A percentile compares a stretch with the other conserved stretches of the same genome.
Conservation (phyloP, 2,113 vertebrate species). For the Tragelaphus scriptus region DNA sequence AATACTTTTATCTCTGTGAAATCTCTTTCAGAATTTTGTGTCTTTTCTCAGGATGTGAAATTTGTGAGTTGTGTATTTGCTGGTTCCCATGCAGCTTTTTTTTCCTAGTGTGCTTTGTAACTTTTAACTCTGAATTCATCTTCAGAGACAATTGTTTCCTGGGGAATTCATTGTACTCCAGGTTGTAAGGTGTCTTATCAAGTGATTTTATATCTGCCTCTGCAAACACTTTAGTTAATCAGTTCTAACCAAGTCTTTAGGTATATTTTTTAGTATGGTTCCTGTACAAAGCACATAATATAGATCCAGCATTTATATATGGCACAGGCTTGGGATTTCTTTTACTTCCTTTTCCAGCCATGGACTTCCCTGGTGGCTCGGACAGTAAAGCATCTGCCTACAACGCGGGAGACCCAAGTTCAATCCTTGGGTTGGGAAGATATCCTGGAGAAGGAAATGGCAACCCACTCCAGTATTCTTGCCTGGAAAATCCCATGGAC, state of each 20-base stretch:
- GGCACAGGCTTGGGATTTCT: neutral
- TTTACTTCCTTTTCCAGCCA: neutral
- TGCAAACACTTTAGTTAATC: neutral
- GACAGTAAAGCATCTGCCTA: too few species aligned
- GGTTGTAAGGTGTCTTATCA: neutral
- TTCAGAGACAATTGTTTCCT: neutral
- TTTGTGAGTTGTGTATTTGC: neutral
- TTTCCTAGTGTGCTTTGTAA: neutral
- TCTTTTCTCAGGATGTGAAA: neutral
- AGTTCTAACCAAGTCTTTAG: neutral
- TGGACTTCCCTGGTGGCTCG: too few species aligned
- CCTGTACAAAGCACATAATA: neutral
- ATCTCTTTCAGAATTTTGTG: neutral
- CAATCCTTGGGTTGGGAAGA: too few species aligned
- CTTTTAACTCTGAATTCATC: neutral
- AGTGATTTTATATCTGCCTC: neutral
- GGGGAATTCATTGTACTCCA: neutral
- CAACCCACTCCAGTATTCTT: too few species aligned
- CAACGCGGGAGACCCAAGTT: too few species aligned
- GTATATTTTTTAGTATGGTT: neutral
- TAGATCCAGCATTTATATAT: neutral
- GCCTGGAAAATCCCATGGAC: too few species aligned
- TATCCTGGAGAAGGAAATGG: too few species aligned
- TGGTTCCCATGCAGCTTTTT: neutral
- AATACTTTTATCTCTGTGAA: neutral